A percentile compares a stretch with the other conserved stretches of the same genome.
phyloP scores from a whole-genome alignment of 2,113 vertebrate species.

The Microcebus murinus region DNA sequence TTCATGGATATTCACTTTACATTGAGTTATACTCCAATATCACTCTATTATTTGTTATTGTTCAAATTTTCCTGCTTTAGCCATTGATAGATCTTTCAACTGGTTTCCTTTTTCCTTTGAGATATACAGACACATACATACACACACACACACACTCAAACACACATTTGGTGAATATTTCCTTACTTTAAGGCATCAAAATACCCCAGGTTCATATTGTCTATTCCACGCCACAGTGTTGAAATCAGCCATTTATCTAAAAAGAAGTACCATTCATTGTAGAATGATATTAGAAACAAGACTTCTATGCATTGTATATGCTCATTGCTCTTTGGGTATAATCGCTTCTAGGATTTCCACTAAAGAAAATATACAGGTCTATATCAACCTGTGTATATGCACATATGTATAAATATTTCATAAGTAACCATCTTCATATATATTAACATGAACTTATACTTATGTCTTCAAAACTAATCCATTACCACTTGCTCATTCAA shows the following conservation, averaged over 20 bases:
- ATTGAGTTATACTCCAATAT: neutral
- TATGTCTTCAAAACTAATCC: neutral
- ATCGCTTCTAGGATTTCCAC: neutral
- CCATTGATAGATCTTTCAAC: neutral
- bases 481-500: neutral
- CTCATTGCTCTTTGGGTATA: neutral
- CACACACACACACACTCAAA: too few species aligned
- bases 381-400: neutral
- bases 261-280: neutral
- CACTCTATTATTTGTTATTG: neutral
- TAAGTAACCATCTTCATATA: neutral
- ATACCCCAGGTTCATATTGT: neutral
- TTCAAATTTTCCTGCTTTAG: neutral
- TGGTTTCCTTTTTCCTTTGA: neutral
- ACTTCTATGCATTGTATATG: neutral
- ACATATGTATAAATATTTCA: neutral
- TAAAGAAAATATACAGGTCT: neutral
- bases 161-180: neutral
- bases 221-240: neutral
- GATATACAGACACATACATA: too few species aligned
- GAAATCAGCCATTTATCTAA: neutral
- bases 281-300: neutral
- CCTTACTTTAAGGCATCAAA: neutral
- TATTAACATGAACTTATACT: neutral
- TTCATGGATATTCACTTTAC: neutral